A percentile compares a stretch with the other conserved stretches of the same genome.
phyloP scores from a whole-genome alignment of 53 echinoderm and acorn worm genomes.

The Luidia sarsii region DNA sequence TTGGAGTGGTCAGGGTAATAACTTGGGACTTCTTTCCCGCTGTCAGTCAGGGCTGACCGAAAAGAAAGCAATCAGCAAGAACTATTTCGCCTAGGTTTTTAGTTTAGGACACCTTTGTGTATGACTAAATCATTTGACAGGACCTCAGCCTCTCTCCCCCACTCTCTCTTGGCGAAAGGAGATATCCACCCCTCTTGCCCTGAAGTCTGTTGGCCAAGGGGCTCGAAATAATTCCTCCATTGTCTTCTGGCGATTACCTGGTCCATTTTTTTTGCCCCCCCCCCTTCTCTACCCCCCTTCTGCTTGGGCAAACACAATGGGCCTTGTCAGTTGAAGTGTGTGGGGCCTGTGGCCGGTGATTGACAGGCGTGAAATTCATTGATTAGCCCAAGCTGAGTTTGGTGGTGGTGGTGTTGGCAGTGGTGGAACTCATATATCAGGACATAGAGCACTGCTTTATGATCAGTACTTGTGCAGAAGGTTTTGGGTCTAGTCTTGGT shows the following conservation, averaged over 20 bases:
- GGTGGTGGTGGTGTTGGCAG: too few relatives aligned
- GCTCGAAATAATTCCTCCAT: slow-evolving; percentile 24
- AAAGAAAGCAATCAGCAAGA: background rate
- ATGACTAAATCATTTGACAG: slow-evolving; percentile 17
- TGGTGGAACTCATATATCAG: slow-evolving; percentile 3
- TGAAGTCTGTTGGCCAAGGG: too few relatives aligned
- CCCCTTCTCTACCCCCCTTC: background rate
- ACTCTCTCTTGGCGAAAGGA: too few relatives aligned
- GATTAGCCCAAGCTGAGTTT: slow-evolving; percentile 35
- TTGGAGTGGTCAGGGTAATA: too few relatives aligned
- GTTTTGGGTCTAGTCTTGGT: background rate
- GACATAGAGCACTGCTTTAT: too few relatives aligned
- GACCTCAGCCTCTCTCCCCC: too few relatives aligned
- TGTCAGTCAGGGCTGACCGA: background rate
- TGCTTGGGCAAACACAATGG: slow-evolving; percentile 29
- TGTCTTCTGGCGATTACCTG: slow-evolving; percentile 34
- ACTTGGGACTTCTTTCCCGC: background rate
- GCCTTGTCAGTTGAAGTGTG: slow-evolving; percentile 49
- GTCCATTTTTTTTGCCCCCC: slow-evolving; percentile 25
- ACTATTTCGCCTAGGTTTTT: slow-evolving; percentile 15
- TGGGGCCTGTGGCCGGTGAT: slow-evolving; percentile 26
- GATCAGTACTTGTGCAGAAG: background rate
- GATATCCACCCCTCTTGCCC: too few relatives aligned
- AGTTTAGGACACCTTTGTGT: slow-evolving; percentile 39
- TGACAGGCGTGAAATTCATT: slow-evolving; percentile 54